Evolutionary conservation across 2,888 invertebrate species (phyloP), one percentile per base, ranked within the genome.

Genomic region (Mimumesa dahlbomi): DNA sequence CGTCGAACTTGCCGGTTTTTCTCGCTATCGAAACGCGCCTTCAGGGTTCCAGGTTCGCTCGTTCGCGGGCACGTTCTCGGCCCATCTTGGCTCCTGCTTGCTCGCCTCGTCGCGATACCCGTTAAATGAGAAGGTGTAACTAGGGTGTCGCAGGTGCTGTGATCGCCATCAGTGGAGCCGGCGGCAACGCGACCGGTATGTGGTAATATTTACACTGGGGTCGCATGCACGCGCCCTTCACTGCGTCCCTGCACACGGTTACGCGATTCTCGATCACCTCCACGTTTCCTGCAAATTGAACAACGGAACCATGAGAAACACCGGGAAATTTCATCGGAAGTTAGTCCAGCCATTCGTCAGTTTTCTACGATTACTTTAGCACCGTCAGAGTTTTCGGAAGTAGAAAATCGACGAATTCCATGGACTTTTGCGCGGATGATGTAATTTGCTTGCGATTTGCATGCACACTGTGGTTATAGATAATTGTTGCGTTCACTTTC

Each of bases 131-230:
- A 79, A 78, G 79, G 66, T 69, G 74, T 80, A 79, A 81, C 82
- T 84, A 85, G 61, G 85, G 83, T 69, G 84, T 86, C 75, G 84
- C 85, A 73, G 87, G 84, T 75, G 85, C 83, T 81, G 90, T 90
- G 90, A 93, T 92, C 88, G 93, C 93, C 93, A 94, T 93, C 88
- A 93, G 91, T 85, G 93, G 93, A 88, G 96, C 96, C 89, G 96
- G 95, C 89, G 96, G 96, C 93, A 96, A 92, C 89, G 94, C 94
- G 90, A 96, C 94, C 88, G 97, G 97, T 93, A 97, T 96, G 93
- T 97, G 97, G 94, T 97, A 97, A 93, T 96, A 97, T 94, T 97
- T 97, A 94, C 97, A 97, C 91, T 95, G 94, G 91, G 96, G 94
- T 91, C 97, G 95, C 90, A 95, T 93, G 92, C 97, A 97, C 91